Percentiles rank a stretch among this genome's conserved stretches.
These are phyloP conservation scores for Aquatica leii DNA, from an alignment of 2,888 invertebrate genomes.

Conservation along the genomic window DNA sequence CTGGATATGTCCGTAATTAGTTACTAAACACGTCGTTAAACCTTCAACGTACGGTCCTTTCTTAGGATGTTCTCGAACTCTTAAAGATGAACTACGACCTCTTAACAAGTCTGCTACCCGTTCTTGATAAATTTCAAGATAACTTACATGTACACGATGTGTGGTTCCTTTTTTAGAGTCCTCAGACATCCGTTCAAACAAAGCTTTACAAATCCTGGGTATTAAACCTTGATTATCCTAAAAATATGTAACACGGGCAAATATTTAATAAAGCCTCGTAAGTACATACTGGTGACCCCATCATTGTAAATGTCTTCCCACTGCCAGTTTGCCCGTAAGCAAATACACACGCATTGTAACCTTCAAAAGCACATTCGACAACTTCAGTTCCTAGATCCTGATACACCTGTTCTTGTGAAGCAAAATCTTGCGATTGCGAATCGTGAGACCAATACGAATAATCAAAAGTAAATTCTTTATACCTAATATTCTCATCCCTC, in stretches of 20 bases:
- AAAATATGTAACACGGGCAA: no score
- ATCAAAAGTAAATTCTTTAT: conserved; percentile 89
- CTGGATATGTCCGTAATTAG: conserved; percentile 87
- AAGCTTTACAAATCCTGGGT: conserved; percentile 84
- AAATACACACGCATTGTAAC: conserved; percentile 91
- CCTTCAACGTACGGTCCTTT: conserved; percentile 84
- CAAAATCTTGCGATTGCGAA: conserved; percentile 72
- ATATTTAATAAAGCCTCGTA: no score
- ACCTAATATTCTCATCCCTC: conserved; percentile 61
- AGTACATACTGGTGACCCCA: conserved; percentile 77
- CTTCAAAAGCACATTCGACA: conserved; percentile 81
- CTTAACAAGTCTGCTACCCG: conserved; percentile 75
- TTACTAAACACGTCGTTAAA: conserved; percentile 83
- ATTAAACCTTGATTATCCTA: conserved; percentile 83
- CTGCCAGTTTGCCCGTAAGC: conserved; percentile 93
- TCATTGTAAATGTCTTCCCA: conserved; percentile 93
- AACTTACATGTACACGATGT: conserved; percentile 83
- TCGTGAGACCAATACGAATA: conserved; percentile 89
- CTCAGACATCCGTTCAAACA: conserved; percentile 82
- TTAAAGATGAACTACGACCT: conserved; percentile 62
- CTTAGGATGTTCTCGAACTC: conserved; percentile 79
- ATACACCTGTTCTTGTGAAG: conserved; percentile 84
- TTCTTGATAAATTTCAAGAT: conserved; percentile 71
- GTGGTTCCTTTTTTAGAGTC: conserved; percentile 84
- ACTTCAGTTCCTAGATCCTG: conserved; percentile 80